A percentile compares a stretch with the other conserved stretches of the same genome.
phyloP scores from a whole-genome alignment of 2,113 vertebrate species.

The Ondatra zibethicus region DNA sequence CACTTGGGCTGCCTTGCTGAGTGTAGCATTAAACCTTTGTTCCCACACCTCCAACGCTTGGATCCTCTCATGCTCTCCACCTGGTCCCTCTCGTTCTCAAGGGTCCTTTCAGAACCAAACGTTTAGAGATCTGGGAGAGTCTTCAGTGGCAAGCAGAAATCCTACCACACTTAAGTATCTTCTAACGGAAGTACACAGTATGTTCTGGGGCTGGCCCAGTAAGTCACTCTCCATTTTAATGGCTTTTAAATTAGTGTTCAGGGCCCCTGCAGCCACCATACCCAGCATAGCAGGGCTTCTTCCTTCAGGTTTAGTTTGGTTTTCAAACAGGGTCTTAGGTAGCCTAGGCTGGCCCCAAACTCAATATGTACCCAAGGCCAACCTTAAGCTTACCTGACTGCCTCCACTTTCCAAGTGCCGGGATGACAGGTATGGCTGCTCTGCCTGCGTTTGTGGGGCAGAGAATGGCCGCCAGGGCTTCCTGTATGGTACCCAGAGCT shows the following conservation, averaged over 20 bases:
- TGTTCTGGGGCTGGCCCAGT: background rate
- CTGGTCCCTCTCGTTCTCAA: background rate
- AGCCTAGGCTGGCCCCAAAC: background rate
- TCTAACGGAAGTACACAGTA: background rate
- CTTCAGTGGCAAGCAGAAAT: background rate
- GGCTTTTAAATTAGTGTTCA: background rate
- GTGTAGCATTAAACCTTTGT: slow-evolving; percentile 12
- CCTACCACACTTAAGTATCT: background rate
- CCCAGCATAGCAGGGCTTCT: background rate
- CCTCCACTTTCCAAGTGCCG: too few species aligned
- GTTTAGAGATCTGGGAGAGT: background rate
- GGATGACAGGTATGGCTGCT: too few species aligned
- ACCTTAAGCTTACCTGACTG: background rate
- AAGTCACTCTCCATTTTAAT: too few species aligned
- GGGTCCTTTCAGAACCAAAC: background rate
- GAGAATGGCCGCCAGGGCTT: background rate
- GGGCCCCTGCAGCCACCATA: background rate
- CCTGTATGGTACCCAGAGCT: background rate
- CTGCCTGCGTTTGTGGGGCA: too few species aligned
- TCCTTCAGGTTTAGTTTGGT: background rate
- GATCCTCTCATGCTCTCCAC: background rate
- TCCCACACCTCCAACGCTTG: background rate
- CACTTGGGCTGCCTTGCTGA: background rate
- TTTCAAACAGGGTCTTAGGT: background rate
- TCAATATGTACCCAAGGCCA: background rate